Percentiles rank a stretch among this genome's conserved stretches.
These are phyloP conservation scores for Samia ricini DNA, from an alignment of 1,140 invertebrate genomes.

Conservation along the genomic window DNA sequence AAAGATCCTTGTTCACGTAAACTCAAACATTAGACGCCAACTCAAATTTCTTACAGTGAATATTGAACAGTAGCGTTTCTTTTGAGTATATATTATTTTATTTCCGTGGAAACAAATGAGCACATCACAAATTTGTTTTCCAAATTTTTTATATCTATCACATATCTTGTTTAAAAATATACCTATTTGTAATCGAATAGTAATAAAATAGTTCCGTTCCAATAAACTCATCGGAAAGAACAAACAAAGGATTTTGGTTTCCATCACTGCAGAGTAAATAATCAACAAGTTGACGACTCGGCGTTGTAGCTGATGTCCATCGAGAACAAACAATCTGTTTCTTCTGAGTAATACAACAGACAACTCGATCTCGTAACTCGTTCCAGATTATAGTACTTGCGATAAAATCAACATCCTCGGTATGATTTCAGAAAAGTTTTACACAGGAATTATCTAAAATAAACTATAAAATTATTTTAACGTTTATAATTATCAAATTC, in stretches of 20 bases:
- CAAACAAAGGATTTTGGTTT: slow-evolving; percentile 16
- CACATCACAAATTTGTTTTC: too few relatives aligned
- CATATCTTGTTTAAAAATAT: too few relatives aligned
- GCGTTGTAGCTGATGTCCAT: slow-evolving; percentile 23
- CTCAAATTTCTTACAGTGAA: not conserved
- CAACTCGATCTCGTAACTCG: not conserved
- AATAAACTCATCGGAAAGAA: not conserved
- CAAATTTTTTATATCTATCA: too few relatives aligned
- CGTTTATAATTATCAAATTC: too few relatives aligned
- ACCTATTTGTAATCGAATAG: not conserved
- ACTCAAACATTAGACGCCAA: slow-evolving; percentile 32
- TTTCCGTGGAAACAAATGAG: too few relatives aligned
- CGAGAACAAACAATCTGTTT: slow-evolving; percentile 50
- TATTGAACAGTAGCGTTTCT: not conserved
- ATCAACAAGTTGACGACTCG: slow-evolving; percentile 36
- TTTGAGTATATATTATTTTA: too few relatives aligned
- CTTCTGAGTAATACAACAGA: slow-evolving; percentile 49
- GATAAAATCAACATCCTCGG: too few relatives aligned
- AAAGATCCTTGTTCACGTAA: slow-evolving; percentile 36
- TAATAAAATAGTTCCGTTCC: not conserved
- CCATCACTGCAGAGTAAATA: slow-evolving; percentile 29
- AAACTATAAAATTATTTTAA: not conserved
- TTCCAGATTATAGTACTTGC: too few relatives aligned
- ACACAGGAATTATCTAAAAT: not conserved
- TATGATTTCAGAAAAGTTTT: too few relatives aligned